Evolutionary conservation across 2,113 vertebrate species (phyloP).

Genomic region (rabbit (Oryctolagus cuniculus)): DNA sequence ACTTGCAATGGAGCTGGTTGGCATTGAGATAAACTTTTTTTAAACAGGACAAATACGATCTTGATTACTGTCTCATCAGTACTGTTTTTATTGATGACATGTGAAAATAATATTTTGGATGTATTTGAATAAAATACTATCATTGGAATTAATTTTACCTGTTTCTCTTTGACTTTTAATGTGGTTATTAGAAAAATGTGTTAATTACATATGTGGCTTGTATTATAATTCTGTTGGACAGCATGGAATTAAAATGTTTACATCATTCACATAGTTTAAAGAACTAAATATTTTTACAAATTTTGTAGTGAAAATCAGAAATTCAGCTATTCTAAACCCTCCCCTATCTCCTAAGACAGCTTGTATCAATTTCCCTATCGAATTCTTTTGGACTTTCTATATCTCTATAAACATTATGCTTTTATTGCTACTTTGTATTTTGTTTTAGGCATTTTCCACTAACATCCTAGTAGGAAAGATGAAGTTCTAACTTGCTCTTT

Average conservation of each 20-base stretch:
- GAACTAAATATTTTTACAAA: constrained; percentile 17
- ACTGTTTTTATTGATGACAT: not conserved
- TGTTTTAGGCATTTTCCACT: not conserved
- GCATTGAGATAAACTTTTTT: not conserved
- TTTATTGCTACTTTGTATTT: not conserved
- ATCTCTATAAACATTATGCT: not conserved
- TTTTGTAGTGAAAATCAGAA: not conserved
- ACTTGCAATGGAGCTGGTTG: not conserved
- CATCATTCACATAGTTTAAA: not conserved
- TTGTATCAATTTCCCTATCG: not conserved
- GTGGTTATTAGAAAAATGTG: constrained; percentile 12
- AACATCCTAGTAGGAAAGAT: not conserved
- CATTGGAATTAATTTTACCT: constrained; percentile 18
- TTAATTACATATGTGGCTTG: not conserved
- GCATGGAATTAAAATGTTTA: not conserved
- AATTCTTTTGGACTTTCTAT: constrained; percentile 1
- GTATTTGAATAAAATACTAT: not conserved
- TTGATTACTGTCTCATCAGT: not conserved
- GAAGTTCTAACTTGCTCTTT: not conserved
- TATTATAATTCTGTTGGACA: not conserved
- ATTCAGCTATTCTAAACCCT: not conserved
- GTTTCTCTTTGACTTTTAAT: constrained; percentile 29
- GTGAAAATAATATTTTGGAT: not conserved
- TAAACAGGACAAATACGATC: too few relatives aligned
- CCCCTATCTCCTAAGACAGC: not conserved